A percentile compares a stretch with the other conserved stretches of the same genome.
Conservation (phyloP, 2,888 invertebrate species). For the Agrotis exclamationis region DNA sequence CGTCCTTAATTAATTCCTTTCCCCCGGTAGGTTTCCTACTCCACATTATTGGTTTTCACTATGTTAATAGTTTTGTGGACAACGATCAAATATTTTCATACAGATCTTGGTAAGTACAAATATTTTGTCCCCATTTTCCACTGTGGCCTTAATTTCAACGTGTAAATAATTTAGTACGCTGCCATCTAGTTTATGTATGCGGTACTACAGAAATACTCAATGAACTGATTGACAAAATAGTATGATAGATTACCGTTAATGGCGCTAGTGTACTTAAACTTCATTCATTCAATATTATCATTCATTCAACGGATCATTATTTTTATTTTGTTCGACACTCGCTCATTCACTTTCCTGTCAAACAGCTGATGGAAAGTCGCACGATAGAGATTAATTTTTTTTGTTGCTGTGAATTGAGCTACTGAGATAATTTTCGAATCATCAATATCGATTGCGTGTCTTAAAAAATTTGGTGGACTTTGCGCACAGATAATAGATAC, state of each 20-base stretch:
- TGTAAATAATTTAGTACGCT: neutral
- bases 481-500: constrained; percentile 46
- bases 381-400: neutral
- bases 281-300: constrained; percentile 40
- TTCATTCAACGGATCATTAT: constrained; percentile 24
- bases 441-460: constrained; percentile 22
- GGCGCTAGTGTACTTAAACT: constrained; percentile 33
- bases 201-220: neutral
- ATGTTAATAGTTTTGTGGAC: constrained; percentile 52
- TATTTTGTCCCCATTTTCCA: neutral
- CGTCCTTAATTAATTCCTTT: constrained; percentile 34
- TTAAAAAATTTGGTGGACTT: constrained; percentile 34
- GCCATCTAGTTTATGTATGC: constrained; percentile 41
- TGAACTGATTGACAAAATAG: neutral
- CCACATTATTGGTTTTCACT: constrained; percentile 3
- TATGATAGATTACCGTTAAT: neutral
- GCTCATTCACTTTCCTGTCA: constrained; percentile 32
- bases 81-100: constrained; percentile 49
- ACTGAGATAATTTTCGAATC: constrained; percentile 30
- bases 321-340: neutral
- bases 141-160: neutral
- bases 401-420: constrained; percentile 11
- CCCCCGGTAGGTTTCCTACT: constrained; percentile 29
- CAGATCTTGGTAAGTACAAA: constrained; percentile 47
- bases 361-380: constrained; percentile 65